Base-by-base conservation (phyloP, 2,888 invertebrate genomes). In the Philereme transversata region DNA sequence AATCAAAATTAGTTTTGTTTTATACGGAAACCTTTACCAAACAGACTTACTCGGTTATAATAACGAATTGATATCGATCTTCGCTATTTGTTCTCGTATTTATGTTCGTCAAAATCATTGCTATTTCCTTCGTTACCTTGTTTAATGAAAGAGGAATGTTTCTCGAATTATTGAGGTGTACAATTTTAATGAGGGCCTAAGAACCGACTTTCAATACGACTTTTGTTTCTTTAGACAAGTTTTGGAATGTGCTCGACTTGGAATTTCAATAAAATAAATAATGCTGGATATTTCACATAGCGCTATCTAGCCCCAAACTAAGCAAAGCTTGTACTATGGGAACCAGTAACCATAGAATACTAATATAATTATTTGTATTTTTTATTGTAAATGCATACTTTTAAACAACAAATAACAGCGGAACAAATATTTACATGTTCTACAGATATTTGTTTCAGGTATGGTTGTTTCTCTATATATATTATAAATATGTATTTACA, bases 151-250 rank as follows among this genome's bases (percentile, higher is more conserved):
- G 51, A 58, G 63, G 52, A 60, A 53, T 65, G 63, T 62, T 58
- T 63, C 51, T 50, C 41, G 56, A 63, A 63, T 68, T 65, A 66
- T 68, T 70, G 66, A 68, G 47, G 59, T 68, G 68, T 66, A 57
- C 64, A 60, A 65, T 62, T 70, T 70, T 70, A 66, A 70, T 62
- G 70, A 66, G 65, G 54, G 44, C 65, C 44, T 61, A 57, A 57
- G 60, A 59, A 54, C 51, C 54, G 51, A 34, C 49, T 49, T 57
- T 43, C 52, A 5, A 57, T 57, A 59, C 22, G 22, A 22, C 22
- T 22, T 63, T 51, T 61, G 51, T 60, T 65, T 58, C 60, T 64
- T 60, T 48, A 56, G n/a, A 5, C 11, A 45, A 51, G 44, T 52
- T 43, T 10, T 41, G 50, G 44, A 55, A 11, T 55, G 11, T 44